Conservation (phyloP, 2,113 vertebrate species). For the Caloenas nicobarica region DNA sequence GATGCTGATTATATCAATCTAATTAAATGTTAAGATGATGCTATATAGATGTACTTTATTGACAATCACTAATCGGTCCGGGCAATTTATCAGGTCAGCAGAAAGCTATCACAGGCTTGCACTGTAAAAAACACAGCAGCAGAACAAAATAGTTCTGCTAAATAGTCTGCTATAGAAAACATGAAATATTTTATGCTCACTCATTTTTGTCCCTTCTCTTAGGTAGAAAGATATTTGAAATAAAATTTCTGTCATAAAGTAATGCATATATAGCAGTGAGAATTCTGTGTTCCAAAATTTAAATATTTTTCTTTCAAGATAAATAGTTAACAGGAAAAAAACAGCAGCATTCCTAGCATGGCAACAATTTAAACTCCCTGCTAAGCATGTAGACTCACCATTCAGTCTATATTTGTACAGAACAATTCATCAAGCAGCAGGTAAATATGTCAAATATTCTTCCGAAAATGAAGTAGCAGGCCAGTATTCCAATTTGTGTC, state of each 20-base stretch:
- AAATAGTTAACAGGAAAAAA: neutral
- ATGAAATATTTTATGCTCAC: neutral
- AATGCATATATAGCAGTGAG: conserved; percentile 19
- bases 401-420: neutral
- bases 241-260: neutral
- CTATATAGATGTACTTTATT: neutral
- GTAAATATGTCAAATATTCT: neutral
- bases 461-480: neutral
- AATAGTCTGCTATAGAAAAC: neutral
- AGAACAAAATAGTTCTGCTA: neutral
- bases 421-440: neutral
- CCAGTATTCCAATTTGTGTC: neutral
- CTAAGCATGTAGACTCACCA: neutral
- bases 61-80: neutral
- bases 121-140: neutral
- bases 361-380: neutral
- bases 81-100: neutral
- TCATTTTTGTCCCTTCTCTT: neutral
- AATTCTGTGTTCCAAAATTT: neutral
- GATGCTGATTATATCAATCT: neutral
- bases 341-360: neutral
- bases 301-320: neutral
- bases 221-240: conserved; percentile 29
- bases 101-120: neutral
- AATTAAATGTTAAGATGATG: conserved; percentile 32